These are phyloP conservation scores for Nemapogon koenigi DNA, from an alignment of 2,888 invertebrate species.

Conservation along the genomic window DNA sequence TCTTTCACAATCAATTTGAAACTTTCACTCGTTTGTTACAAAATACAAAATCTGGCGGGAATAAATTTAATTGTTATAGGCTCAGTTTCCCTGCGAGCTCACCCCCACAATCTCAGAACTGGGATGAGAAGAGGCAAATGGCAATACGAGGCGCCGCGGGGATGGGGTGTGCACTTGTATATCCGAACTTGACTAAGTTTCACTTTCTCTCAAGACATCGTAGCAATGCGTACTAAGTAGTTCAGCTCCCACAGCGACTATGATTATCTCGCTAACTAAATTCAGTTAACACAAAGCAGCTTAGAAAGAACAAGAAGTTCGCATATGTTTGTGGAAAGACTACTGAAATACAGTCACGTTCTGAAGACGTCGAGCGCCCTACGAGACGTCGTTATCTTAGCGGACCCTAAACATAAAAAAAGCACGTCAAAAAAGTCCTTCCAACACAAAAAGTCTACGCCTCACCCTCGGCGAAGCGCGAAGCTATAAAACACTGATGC, in stretches of 20 bases:
- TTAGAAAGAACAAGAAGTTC: no score
- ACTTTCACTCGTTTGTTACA: constrained; percentile 15
- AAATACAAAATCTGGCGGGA: constrained; percentile 50
- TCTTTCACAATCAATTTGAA: background rate
- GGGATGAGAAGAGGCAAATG: constrained; percentile 27
- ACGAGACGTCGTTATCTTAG: constrained; percentile 59
- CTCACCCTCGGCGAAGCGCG: constrained; percentile 49
- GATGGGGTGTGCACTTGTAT: constrained; percentile 46
- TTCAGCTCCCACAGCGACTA: no score
- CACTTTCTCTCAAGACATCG: constrained; percentile 62
- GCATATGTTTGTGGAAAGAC: no score
- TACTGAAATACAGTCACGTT: constrained; percentile 1
- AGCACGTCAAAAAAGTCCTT: constrained; percentile 64
- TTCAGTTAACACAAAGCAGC: no score
- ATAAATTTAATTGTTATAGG: constrained; percentile 64
- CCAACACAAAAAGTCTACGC: constrained; percentile 57
- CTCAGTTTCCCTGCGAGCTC: constrained; percentile 37
- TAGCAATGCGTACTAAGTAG: constrained; percentile 24
- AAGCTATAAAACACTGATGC: constrained; percentile 58
- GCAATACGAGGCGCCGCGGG: constrained; percentile 28
- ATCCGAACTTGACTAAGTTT: constrained; percentile 64
- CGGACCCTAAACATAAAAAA: constrained; percentile 63
- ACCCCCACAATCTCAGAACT: no score
- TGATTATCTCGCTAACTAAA: no score
- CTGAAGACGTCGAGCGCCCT: constrained; percentile 12